Percentiles rank a stretch among this genome's conserved stretches.
Evolutionary conservation across 2,888 invertebrate species (phyloP).

Genomic region (Trachelus tabidus): DNA sequence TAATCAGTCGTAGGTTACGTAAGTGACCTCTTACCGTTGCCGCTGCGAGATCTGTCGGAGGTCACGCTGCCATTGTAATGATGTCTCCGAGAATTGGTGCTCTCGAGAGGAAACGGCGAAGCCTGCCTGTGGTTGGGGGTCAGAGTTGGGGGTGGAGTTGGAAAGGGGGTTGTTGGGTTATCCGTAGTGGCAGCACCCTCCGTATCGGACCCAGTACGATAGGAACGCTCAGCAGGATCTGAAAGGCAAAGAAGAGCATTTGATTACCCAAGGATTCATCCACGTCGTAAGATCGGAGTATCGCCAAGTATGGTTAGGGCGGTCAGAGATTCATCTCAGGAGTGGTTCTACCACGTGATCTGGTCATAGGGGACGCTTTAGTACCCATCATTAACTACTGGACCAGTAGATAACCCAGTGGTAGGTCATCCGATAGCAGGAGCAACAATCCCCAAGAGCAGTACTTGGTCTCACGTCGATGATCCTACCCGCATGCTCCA

Average conservation of each 20-base stretch:
- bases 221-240: constrained; percentile 77
- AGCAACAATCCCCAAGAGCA: constrained; percentile 2
- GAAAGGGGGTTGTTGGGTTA: constrained; percentile 70
- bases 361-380: not conserved
- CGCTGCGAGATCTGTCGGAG: constrained; percentile 54
- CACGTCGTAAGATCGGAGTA: not conserved
- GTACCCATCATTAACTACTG: not conserved
- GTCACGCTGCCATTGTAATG: constrained; percentile 64
- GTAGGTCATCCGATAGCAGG: not conserved
- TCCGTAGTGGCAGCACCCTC: constrained; percentile 71
- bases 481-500: constrained; percentile 35
- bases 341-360: not conserved
- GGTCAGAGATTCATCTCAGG: not conserved
- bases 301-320: not conserved
- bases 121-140: constrained; percentile 75
- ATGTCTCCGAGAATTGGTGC: constrained; percentile 72
- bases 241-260: constrained; percentile 44
- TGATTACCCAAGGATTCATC: not conserved
- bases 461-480: constrained; percentile 39
- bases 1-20: not conserved
- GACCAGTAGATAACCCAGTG: not conserved
- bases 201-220: constrained; percentile 80
- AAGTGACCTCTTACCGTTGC: constrained; percentile 43
- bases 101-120: constrained; percentile 78
- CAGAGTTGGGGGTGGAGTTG: constrained; percentile 70